Evolutionary conservation across 2,888 invertebrate species (phyloP).

Genomic region (Nomada fabriciana): DNA sequence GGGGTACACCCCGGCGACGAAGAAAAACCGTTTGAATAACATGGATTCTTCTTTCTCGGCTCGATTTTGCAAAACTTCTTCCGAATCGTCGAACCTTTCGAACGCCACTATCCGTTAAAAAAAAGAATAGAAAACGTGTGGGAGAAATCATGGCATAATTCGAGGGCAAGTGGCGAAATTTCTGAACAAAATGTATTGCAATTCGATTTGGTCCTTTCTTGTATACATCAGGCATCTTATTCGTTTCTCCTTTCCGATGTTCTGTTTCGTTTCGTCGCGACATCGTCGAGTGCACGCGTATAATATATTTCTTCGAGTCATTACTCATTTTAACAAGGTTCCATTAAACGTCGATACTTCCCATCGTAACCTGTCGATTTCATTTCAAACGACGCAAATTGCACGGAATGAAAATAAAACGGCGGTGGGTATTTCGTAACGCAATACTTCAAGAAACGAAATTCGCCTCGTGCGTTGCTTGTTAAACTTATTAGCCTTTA

Average conservation of each 20-base stretch:
- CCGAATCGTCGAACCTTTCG: too few relatives aligned
- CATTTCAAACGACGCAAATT: background rate
- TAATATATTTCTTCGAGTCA: background rate
- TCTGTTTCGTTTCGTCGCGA: background rate
- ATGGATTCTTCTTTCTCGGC: background rate
- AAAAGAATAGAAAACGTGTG: too few relatives aligned
- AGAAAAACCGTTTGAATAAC: too few relatives aligned
- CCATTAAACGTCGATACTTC: background rate
- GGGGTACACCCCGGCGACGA: too few relatives aligned
- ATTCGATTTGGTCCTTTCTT: background rate
- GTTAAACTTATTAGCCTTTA: background rate
- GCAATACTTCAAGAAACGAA: background rate
- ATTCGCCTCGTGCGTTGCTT: background rate
- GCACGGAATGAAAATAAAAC: background rate
- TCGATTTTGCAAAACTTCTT: too few relatives aligned
- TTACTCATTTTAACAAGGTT: constrained; percentile 5
- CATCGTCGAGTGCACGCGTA: too few relatives aligned
- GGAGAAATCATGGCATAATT: too few relatives aligned
- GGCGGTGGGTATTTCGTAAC: background rate
- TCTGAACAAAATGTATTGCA: background rate
- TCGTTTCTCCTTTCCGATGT: background rate
- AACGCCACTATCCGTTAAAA: too few relatives aligned
- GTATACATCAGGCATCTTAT: background rate
- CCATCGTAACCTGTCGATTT: background rate
- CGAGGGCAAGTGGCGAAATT: background rate